Base-by-base conservation (phyloP, 2,797 vertebrate species). In the Uromys caudimaculatus region DNA sequence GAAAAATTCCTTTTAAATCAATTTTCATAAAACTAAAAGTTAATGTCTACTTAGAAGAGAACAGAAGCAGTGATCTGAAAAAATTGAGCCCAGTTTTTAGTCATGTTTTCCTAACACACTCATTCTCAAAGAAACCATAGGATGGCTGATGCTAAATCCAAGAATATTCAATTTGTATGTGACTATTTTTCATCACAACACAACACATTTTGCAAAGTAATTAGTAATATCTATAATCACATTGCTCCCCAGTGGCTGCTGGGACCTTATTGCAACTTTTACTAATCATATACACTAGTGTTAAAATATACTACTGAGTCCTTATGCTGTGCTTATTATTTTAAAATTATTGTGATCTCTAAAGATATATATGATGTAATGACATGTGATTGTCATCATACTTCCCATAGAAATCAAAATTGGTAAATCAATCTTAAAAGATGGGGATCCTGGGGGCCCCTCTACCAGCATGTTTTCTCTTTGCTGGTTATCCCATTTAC, bases 121-220 rank as follows among this genome's bases (percentile, higher is more conserved):
- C 7, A 90, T 76, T 69, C 52, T 78, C 81, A 87, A 95, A 54
- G 75, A 97, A 95, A 91, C 9, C 89, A 10, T 91, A 71, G 91
- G 50, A 77, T 78, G 67, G 73, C 52, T 21, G 75, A 92, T 47
- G 95, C 32, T 95, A 64, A 95, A 92, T 93, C 47, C n/a, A 81
- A 21, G 71, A 93, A 87, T 84, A 88, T 93, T 71, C 92, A 86
- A 88, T 85, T 87, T 86, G 23, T 16, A 32, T 54, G 2, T 92
- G 56, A 60, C 93, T 93, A 69, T 93, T 95, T 97, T 94, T 95
- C 17, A 79, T 3, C n/a, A 71, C 6, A 79, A 90, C 9, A 71
- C 58, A 90, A 83, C 24, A 86, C 10, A 83, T 12, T 90, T 91
- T 71, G 92, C 84, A 91, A 73, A 84, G 13, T 79, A 90, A 95